Evolutionary conservation across 30 jellyfish, hydroid and myxozoan genomes (phyloP), one percentile per base, ranked within the genome.

Genomic region (Cassiopea xamachana): DNA sequence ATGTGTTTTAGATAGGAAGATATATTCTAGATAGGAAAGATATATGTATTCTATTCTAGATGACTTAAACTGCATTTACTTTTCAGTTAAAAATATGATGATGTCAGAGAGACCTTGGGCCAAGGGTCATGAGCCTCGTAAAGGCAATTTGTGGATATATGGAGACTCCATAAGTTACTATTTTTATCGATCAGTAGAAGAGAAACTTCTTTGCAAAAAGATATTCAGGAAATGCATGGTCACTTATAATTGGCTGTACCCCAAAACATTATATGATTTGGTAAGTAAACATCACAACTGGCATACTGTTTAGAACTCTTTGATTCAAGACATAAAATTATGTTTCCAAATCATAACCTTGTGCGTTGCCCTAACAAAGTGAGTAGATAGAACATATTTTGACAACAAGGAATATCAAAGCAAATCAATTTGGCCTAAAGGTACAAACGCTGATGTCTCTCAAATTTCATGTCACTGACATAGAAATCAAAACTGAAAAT

Each of bases 181-280:
- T 79, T 92, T 96, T 80, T 91, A 96, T 85, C 84, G 90, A 62
- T 62, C 97, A 80, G 93, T 90, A 39, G 78, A 82, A 62, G 76
- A 88, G 7, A 84, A 81, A 51, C 70, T 80, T 13, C 83, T 96
- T 1, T 96, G 99, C 78, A 77, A 84, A 80, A 82, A 79, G 73
- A 88, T 96, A 76, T 96, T 96, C 88, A 74, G 86, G 45, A 75
- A 81, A 48, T 96, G 99, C 68, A 75, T 83, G 90, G 96, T 92
- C 77, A 96, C 99, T 0, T 96, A 96, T 72, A 96, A 96, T 81
- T 96, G 99, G 99, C 96, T 96, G 1, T 96, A 96, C 68, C 99
- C 99, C 5, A 96, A 96, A 74, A 92, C 91, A 45, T 89, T 96
- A 16, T 96, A 96, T 74, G 99, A 96, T 51, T 49, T 91, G 91